Base-by-base conservation (phyloP, 2,888 invertebrate genomes). In the Lycophotia porphyrea region DNA sequence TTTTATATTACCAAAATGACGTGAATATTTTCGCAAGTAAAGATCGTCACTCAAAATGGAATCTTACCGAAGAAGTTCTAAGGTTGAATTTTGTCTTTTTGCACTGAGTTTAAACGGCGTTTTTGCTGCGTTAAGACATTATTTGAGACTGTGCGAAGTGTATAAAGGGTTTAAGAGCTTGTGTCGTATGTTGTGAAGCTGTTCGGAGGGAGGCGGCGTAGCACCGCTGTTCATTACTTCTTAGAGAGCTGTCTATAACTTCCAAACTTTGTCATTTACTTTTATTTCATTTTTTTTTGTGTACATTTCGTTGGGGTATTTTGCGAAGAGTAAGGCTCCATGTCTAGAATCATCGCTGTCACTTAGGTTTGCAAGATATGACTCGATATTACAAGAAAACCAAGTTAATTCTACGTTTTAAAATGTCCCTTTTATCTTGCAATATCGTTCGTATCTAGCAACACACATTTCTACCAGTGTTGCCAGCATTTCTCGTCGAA, bases 231-330 rank as follows among this genome's bases (percentile, higher is more conserved):
- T 70, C 31, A 71, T 68, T 70, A 65, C 52, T 60, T 39, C 27
- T 81, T 81, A 73, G 75, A n/a, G 69, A 64, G 9, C 63, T 84
- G 78, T 81, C 52, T 66, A 75, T 66, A 64, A 84, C 84, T 85
- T 85, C 84, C 86, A 87, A 87, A 87, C 82, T 85, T 82, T 80
- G 60, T 77, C 73, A 68, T 81, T 72, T 34, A 39, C 47, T 80
- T 64, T 70, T 55, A 74, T 24, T 49, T 24, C 24, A 24, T 55
- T 52, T 39, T 60, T 36, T 71, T 67, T 55, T 52, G 58, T 78
- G 44, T 71, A 31, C 52, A 63, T 74, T 31, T 3, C 52, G 60
- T 66, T 31, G 42, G 13, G 34, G 61, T 77, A 65, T 77, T 74
- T 60, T 7, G 8, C 42, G 39, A 24, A 44, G 7, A 44, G 21